Evolutionary conservation across 2,888 invertebrate species (phyloP), one percentile per base, ranked within the genome.

Genomic region (Isoperla grammatica): DNA sequence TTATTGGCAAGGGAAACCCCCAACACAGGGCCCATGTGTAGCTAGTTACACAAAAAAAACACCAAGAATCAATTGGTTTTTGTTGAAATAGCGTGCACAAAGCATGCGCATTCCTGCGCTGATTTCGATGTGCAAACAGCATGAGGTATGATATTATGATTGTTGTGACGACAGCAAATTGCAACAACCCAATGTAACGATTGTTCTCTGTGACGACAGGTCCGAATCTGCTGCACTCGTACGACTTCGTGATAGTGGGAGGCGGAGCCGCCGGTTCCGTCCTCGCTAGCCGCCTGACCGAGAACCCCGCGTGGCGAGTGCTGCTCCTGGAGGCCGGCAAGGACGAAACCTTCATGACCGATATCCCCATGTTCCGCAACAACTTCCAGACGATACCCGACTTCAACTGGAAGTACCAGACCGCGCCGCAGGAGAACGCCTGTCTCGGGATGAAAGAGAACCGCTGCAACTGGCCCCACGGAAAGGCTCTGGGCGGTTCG

Each of bases 401-500:
- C 61, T 84, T 83, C 68, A 82, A 87, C 64, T 89, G 88, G 88
- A 82, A 82, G 49, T 88, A 86, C 72, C 79, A 79, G 48, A 83
- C 85, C 63, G 82, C 84, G 66, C 82, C 80, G 0, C 86, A 87
- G 67, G 75, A 77, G 1, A 76, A 76, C 15, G 79, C 84, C 1
- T 87, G 87, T 61, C 69, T 67, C 13, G 69, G 67, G 17, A 68
- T 71, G 69, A 59, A 60, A 12, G 65, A 66, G n/a, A 55, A 60
- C 0, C 71, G 71, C 35, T 86, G 89, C 69, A 85, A 80, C 66
- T 83, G 87, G 80, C 87, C 88, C 0, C 79, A 86, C 48, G 92
- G 93, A 0, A 87, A 86, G 70, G 88, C 86, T 0, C 71, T 91
- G 13, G 93, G 94, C 0, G 93, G 93, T 0, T 86, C 87, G 2